Conservation (phyloP, 2,888 invertebrate genomes). For the Luperina testacea region DNA sequence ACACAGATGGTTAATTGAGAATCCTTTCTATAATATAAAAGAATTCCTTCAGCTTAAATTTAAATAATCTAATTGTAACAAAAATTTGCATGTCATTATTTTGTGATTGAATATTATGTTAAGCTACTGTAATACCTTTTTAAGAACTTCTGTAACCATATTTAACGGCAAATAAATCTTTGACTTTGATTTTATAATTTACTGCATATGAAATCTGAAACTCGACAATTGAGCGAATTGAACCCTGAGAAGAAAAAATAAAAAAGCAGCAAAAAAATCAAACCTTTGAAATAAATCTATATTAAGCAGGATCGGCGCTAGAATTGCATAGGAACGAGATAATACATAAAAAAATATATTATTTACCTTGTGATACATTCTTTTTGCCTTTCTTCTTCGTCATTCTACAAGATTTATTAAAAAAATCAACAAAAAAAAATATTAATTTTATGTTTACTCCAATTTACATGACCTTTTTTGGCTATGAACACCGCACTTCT, state of each 20-base stretch:
- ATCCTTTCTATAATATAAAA: no score
- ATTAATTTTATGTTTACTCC: conserved; percentile 24
- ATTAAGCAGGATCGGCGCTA: background rate
- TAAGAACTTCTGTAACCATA: no score
- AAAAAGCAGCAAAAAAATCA: background rate
- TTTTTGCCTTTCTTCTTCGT: conserved; percentile 77
- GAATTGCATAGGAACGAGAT: background rate
- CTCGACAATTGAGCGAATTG: background rate
- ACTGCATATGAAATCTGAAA: background rate
- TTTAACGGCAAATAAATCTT: no score
- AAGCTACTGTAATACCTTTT: no score
- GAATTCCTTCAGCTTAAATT: no score
- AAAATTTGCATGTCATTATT: no score
- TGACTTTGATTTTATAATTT: no score
- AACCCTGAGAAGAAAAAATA: background rate
- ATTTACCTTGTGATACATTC: conserved; percentile 71
- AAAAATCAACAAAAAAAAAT: conserved; percentile 24
- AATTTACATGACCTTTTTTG: conserved; percentile 43
- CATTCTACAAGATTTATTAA: conserved; percentile 56
- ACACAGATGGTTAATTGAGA: no score
- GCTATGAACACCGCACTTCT: background rate
- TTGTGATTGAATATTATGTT: no score
- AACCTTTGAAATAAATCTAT: background rate
- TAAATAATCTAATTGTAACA: no score
- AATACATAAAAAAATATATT: background rate